Evolutionary conservation across 2,113 vertebrate species (phyloP), one percentile per base, ranked within the genome.

Genomic region (Proterorhinus semilunaris): DNA sequence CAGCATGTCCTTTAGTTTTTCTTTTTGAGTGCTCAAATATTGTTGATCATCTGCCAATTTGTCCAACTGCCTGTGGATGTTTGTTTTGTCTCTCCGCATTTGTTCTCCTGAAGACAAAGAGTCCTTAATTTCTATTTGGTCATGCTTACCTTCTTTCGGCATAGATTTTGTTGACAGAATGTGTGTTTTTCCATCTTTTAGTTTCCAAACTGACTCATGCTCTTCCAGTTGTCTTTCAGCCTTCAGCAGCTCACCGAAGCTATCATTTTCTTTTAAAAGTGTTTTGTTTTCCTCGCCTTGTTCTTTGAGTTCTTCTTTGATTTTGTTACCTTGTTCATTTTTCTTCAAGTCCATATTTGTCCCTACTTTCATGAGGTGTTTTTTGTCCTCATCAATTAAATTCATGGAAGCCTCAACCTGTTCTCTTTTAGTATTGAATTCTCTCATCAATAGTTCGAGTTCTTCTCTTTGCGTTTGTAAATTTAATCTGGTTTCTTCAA

Each of bases 261-360:
- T 43, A 2, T 59, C 27, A 9, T 0, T 59, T n/a, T 43, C 36
- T 53, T 53, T 53, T 36, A 36, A 1, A 47, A 43, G 21, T 21
- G 47, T 68, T 7, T 6, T 69, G 51, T 15, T 73, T 71, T 8
- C 74, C 49, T 27, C 54, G 69, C 62, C 69, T 48, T 10, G 70
- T 12, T 5, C 4, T 43, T 44, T 42, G 36, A 45, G 42, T 44
- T 45, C 58, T 16, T 61, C 11, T 44, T 44, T 8, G 10, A 6
- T 36, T n/a, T 61, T n/a, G 11, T 10, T 61, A 15, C 36, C n/a
- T 61, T 59, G 27, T 43, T 59, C 58, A 4, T 44, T 6, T 61
- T 12, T 61, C 36, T 61, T 9, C 7, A 5, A 8, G 42, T 44
- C 58, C 15, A 61, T 7, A 3, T 59, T 13, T 5, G 58, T n/a